Percentiles rank a stretch among this genome's conserved stretches.
These are phyloP conservation scores for Mormyrus hasselquistii DNA, from an alignment of 2,797 vertebrate species.

Conservation along the genomic window DNA sequence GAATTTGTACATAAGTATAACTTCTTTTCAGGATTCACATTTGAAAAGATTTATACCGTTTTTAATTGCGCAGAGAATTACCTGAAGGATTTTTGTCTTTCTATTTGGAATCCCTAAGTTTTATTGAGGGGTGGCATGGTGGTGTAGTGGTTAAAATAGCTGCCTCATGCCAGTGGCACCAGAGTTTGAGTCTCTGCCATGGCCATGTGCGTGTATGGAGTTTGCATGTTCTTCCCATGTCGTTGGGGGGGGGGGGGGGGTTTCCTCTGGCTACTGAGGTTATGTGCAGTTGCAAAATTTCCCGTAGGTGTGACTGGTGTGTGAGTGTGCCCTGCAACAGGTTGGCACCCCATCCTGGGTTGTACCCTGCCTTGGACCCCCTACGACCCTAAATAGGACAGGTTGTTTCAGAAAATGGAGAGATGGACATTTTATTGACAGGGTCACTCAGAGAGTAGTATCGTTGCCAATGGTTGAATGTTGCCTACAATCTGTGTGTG, in stretches of 20 bases:
- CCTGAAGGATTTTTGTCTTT: not conserved
- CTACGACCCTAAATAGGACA: not conserved
- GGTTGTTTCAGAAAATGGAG: not conserved
- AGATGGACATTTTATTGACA: not conserved
- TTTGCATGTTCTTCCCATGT: not conserved
- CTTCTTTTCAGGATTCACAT: conserved; percentile 2
- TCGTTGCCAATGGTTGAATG: not conserved
- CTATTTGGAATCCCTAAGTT: not conserved
- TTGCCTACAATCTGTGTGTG: not conserved
- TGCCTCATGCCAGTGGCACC: not conserved
- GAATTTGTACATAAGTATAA: not conserved
- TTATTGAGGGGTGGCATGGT: not conserved
- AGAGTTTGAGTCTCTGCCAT: not conserved
- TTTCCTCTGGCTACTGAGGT: not conserved
- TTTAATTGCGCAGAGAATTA: not conserved
- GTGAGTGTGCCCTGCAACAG: not conserved
- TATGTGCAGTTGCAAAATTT: not conserved
- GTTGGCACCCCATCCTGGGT: not conserved
- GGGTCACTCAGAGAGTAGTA: not conserved
- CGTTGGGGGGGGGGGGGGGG: not conserved
- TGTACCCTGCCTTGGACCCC: not conserved
- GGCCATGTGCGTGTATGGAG: not conserved
- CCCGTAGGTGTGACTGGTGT: not conserved
- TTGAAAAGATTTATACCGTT: not conserved
- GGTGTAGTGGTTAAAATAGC: not conserved